Evolutionary conservation across 2,113 vertebrate genomes (phyloP), one percentile per base, ranked within the genome.

Genomic region (Acinonyx jubatus): DNA sequence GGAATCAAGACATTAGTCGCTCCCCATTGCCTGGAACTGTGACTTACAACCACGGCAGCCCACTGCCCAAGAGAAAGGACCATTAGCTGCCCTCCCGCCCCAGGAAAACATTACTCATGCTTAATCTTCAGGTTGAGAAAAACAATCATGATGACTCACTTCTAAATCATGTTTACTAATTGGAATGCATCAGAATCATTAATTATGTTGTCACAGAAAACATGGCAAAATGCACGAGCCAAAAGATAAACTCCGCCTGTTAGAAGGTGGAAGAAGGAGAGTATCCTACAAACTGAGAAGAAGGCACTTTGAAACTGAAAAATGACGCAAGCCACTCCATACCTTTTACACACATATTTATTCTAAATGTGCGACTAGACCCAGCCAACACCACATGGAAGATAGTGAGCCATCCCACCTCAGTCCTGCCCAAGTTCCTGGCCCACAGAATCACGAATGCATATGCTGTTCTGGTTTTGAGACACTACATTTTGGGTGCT

Each of bases 161-260:
- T 94, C 52, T 85, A 81, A 94, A 89, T 89, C 57, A 52, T 48
- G 21, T 66, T 73, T 95, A 50, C 66, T 78, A 96, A 94, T 66
- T 73, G 31, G 45, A 45, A 66, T 83, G 57, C 41, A 89, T 69
- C 29, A 88, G 74, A 88, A 52, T 96, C 78, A 89, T 68, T 33
- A 91, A 82, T 61, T 66, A 74, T 85, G 38, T 38, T 86, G 61
- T 71, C 25, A 25, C 66, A 65, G 57, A 96, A 95, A 92, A 68
- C 14, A 61, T 45, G 63, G 0, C 21, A 18, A 92, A 41, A 74
- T 69, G 12, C 78, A 82, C 29, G 33, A 36, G 52, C 36, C 61
- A 65, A 41, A 94, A 57, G 50, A 45, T 38, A 80, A 61, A 87
- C n/a, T 92, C 74, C 50, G 52, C 63, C 23, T 74, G 38, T 74